Evolutionary conservation across 2,113 vertebrate genomes (phyloP), one percentile per base, ranked within the genome.

Genomic region (Cyanistes caeruleus): DNA sequence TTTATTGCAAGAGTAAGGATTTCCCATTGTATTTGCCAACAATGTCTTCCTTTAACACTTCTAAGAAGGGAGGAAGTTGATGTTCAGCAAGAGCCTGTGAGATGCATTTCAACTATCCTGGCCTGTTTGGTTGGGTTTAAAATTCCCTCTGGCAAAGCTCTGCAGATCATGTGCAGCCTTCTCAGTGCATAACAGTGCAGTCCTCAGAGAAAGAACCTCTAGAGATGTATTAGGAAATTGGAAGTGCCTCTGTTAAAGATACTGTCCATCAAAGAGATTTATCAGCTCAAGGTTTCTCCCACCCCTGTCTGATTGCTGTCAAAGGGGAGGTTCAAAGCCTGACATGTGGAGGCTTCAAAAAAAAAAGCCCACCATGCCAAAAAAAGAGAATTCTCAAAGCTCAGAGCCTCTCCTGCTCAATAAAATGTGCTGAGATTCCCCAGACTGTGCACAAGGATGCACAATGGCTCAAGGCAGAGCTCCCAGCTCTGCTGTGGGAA

Each of bases 381-480:
- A 44, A 68, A 76, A 59, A 23, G 65, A 56, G 74, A 73, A 65
- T 44, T 13, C 11, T 81, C 30, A 37, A 62, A 73, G 56, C 41
- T 85, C 44, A 4, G 63, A 76, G 59, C 43, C 46, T 90, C 30
- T 93, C 43, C 65, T 84, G 68, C 60, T 58, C 78, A n/a, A 58
- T 73, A 83, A 64, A 44, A 74, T 6, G 56, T 33, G 69, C 89
- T 96, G 77, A 69, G 44, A 39, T 93, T 89, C 85, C 92, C 65
- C 91, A 64, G 59, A 15, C 70, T 7, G 3, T 37, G 65, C 55
- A 35, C 44, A 39, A n/a, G 58, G 74, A 56, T 70, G 28, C 48
- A 44, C 84, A 92, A 73, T 60, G 81, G 95, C 91, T 90, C 56
- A 78, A 90, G 78, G 56, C 91, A 93, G 87, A 92, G 62, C 93